Evolutionary conservation across 2,113 vertebrate genomes (phyloP), one percentile per base, ranked within the genome.

Genomic region (Ammodytes dubius): DNA sequence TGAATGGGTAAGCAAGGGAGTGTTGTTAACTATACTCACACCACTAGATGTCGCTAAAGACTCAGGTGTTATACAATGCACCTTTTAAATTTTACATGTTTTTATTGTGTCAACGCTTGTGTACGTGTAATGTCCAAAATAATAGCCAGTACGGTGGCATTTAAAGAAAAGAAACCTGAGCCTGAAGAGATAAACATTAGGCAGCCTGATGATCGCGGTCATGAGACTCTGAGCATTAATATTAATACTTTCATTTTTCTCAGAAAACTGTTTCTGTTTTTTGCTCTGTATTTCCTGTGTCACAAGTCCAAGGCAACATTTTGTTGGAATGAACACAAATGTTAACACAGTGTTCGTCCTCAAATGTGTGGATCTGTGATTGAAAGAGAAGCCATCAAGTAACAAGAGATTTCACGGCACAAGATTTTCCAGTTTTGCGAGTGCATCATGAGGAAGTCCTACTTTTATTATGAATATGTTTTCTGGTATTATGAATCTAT

Each of bases 151-250:
- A 27, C 11, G 49, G 6, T 43, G 2, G 17, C 11, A 17, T 58
- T 74, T 52, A 8, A 37, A 59, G 17, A 10, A 68, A 68, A 27
- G 5, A 27, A 27, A 27, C 2, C 27, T 27, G 27, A 27, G 27
- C 27, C 27, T 27, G 27, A 27, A 27, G 27, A 27, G 27, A 39
- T 14, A 45, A 63, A 63, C 17, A 57, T 14, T 17, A 40, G 47
- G 40, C 65, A 67, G 79, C 42, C 69, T 64, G 37, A 68, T 52
- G 27, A 27, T 66, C 50, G 0, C 39, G 37, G 75, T 87, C 79
- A 84, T 71, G 76, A 67, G 73, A 75, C 75, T 71, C 53, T 9
- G 49, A 77, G 53, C 35, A 56, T 46, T 43, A 68, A 50, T 10
- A 19, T 46, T 43, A 68, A 50, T 10, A 19, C 10, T 43, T 59